A percentile compares a stretch with the other conserved stretches of the same genome.
These are phyloP conservation scores for Indicator indicator DNA, from an alignment of 2,113 vertebrate species.

Conservation along the genomic window DNA sequence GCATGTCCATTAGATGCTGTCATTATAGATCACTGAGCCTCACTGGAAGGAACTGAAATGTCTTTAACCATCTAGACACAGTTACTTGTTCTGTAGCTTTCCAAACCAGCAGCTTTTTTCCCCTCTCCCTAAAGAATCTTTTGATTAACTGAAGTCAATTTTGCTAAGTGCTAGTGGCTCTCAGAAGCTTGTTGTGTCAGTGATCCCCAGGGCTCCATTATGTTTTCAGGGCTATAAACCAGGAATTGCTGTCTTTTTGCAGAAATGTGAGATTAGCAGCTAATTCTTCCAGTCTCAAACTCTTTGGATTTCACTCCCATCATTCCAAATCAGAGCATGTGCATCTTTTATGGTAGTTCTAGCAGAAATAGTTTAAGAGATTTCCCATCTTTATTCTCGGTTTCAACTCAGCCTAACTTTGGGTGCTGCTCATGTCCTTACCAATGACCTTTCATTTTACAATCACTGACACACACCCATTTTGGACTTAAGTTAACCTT, in stretches of 20 bases:
- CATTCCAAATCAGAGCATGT: neutral
- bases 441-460: neutral
- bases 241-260: constrained; percentile 32
- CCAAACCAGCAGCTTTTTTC: neutral
- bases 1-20: neutral
- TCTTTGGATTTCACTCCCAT: neutral
- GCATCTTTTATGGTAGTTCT: neutral
- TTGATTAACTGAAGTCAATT: constrained; percentile 72
- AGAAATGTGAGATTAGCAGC: constrained; percentile 47
- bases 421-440: neutral
- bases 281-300: constrained; percentile 19
- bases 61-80: neutral
- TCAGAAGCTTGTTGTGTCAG: constrained; percentile 56
- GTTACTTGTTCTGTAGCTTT: constrained; percentile 21
- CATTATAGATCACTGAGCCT: neutral
- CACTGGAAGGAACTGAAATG: neutral
- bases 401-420: neutral
- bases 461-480: neutral
- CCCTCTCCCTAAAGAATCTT: neutral
- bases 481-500: neutral
- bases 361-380: neutral
- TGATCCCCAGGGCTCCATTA: constrained; percentile 61
- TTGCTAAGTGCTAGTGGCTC: constrained; percentile 68
- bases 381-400: neutral
- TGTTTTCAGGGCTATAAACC: constrained; percentile 45